Conservation (phyloP, 2,888 invertebrate genomes). For the Meganola albula region DNA sequence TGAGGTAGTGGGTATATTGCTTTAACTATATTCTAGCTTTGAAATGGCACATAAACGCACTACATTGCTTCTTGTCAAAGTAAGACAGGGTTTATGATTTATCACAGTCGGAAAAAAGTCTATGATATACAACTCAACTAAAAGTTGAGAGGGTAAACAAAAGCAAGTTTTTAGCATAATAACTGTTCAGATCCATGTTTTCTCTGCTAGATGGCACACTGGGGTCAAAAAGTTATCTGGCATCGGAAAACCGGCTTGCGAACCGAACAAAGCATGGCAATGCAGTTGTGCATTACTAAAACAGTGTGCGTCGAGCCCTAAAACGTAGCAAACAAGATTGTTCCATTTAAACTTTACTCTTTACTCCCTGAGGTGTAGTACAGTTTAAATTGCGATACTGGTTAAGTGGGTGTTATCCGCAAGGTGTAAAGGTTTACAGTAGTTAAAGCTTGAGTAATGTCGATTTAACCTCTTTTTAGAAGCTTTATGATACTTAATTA, state of each 20-base stretch:
- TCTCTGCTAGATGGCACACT: conserved; percentile 39
- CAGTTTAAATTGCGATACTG: conserved; percentile 22
- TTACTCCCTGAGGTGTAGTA: conserved; percentile 13
- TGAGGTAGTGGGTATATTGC: too few relatives aligned
- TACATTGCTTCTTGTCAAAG: too few relatives aligned
- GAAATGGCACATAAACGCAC: too few relatives aligned
- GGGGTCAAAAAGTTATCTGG: conserved; percentile 53
- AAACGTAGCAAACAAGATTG: conserved; percentile 32
- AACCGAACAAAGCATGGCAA: conserved; percentile 35
- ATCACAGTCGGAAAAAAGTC: too few relatives aligned
- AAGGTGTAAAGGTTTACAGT: too few relatives aligned
- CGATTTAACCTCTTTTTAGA: too few relatives aligned
- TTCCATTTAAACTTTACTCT: conserved; percentile 26
- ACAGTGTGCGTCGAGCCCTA: conserved; percentile 34
- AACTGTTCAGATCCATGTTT: conserved; percentile 31
- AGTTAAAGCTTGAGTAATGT: too few relatives aligned
- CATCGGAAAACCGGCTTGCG: conserved; percentile 46
- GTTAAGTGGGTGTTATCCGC: conserved; percentile 13
- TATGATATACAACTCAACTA: too few relatives aligned
- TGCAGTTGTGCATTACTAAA: conserved; percentile 46
- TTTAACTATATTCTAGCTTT: too few relatives aligned
- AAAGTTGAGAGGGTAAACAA: conserved; percentile 21
- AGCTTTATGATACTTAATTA: too few relatives aligned
- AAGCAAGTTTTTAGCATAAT: conserved; percentile 22
- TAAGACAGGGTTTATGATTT: too few relatives aligned